Evolutionary conservation across 2,797 vertebrate genomes (phyloP).

Genomic region (Mus caroli): DNA sequence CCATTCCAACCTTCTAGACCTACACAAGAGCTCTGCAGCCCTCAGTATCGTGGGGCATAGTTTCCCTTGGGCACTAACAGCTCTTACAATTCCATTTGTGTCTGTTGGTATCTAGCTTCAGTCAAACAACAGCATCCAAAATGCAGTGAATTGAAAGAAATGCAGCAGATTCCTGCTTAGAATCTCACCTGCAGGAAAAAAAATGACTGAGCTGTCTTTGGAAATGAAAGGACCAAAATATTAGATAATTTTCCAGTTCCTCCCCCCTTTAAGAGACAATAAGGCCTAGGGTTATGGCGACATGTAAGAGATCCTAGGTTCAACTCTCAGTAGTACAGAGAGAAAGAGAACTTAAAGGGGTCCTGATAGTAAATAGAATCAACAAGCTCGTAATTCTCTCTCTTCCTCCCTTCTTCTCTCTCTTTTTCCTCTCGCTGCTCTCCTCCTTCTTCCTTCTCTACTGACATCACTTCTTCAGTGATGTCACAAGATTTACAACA

Average conservation of each 20-base stretch:
- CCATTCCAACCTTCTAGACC: neutral
- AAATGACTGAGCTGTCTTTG: neutral
- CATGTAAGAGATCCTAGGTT: neutral
- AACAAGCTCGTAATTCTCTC: neutral
- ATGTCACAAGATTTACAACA: neutral
- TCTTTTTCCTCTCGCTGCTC: neutral
- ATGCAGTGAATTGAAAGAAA: conserved; percentile 7
- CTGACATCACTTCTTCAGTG: neutral
- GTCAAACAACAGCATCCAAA: neutral
- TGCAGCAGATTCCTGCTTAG: neutral
- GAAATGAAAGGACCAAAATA: conserved; percentile 15
- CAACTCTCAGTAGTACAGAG: neutral
- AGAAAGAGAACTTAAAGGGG: neutral
- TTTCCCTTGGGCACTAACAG: neutral
- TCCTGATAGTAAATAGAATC: conserved; percentile 10
- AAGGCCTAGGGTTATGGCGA: neutral
- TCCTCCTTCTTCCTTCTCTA: neutral
- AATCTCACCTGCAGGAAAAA: neutral
- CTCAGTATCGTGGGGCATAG: neutral
- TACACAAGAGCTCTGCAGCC: neutral
- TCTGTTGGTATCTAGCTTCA: neutral
- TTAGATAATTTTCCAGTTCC: neutral
- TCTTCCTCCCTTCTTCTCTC: neutral
- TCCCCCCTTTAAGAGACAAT: neutral
- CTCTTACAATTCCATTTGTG: neutral